phyloP scores from a whole-genome alignment of 2,888 invertebrate species.

The Thysanoteuthis rhombus region DNA sequence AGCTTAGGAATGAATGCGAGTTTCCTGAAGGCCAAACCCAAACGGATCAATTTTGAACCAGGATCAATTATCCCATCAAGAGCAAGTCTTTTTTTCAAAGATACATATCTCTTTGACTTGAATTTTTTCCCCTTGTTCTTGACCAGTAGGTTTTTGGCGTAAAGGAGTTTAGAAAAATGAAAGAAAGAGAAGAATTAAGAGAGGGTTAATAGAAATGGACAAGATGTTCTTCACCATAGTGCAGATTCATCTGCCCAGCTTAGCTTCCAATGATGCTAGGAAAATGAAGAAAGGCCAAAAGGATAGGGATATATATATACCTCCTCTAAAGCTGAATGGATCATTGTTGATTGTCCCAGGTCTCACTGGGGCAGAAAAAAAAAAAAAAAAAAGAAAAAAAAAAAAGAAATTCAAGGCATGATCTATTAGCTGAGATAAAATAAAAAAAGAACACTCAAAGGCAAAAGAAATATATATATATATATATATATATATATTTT shows the following conservation, averaged over 20 bases:
- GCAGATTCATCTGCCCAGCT: constrained; percentile 17
- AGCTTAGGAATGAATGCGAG: background rate
- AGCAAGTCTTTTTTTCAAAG: background rate
- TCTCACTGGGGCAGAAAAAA: constrained; percentile 22
- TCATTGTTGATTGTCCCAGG: constrained; percentile 17
- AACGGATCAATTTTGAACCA: background rate
- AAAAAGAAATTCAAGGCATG: background rate
- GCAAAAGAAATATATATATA: too few species aligned
- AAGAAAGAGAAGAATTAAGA: background rate
- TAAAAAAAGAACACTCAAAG: background rate
- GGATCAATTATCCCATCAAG: background rate
- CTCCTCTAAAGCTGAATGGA: constrained; percentile 13
- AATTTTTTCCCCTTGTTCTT: background rate
- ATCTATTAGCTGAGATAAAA: background rate
- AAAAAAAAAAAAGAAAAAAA: constrained; percentile 23
- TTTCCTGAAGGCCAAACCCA: background rate
- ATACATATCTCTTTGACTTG: background rate
- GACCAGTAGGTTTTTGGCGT: constrained; percentile 15
- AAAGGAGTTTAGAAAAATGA: constrained; percentile 23
- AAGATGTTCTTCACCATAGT: background rate
- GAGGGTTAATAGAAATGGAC: constrained; percentile 17
- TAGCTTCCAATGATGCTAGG: constrained; percentile 29
- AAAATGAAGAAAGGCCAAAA: background rate
- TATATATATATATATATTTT: background rate
- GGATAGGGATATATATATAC: background rate